These are phyloP conservation scores for Eueides isabella DNA, from an alignment of 1,140 invertebrate genomes.

Conservation along the genomic window DNA sequence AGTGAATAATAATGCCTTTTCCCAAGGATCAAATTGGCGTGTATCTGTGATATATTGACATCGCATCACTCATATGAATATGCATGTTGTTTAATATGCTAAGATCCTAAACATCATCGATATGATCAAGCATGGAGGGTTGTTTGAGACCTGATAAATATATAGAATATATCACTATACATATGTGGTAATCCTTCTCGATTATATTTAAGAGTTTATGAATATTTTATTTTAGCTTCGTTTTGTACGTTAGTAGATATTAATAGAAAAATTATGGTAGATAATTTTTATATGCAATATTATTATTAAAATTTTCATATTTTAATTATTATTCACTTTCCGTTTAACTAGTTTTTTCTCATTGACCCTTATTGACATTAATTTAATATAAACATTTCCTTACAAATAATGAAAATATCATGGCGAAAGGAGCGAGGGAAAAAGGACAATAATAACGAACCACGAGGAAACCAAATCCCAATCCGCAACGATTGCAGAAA, in stretches of 20 bases:
- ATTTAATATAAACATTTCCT: neutral
- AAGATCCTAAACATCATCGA: slow-evolving; percentile 31
- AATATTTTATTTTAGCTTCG: no score
- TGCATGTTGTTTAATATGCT: slow-evolving; percentile 36
- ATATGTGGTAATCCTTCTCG: neutral
- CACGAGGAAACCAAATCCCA: slow-evolving; percentile 6
- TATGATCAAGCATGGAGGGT: slow-evolving; percentile 15
- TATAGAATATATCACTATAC: neutral
- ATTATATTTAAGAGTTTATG: neutral
- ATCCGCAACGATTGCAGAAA: slow-evolving; percentile 15
- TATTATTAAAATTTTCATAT: no score
- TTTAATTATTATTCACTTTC: no score
- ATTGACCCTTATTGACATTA: no score
- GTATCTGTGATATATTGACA: neutral
- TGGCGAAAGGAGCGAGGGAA: neutral
- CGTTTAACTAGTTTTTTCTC: no score
- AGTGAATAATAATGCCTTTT: slow-evolving; percentile 10
- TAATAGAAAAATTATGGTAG: no score
- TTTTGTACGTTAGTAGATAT: no score
- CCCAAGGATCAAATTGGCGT: slow-evolving; percentile 8
- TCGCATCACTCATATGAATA: slow-evolving; percentile 26
- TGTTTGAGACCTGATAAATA: neutral
- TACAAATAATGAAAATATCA: neutral
- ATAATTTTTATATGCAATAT: no score
- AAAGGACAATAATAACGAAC: slow-evolving; percentile 10